These are phyloP conservation scores for Galleria mellonella DNA, from an alignment of 1,140 invertebrate species.

Conservation along the genomic window DNA sequence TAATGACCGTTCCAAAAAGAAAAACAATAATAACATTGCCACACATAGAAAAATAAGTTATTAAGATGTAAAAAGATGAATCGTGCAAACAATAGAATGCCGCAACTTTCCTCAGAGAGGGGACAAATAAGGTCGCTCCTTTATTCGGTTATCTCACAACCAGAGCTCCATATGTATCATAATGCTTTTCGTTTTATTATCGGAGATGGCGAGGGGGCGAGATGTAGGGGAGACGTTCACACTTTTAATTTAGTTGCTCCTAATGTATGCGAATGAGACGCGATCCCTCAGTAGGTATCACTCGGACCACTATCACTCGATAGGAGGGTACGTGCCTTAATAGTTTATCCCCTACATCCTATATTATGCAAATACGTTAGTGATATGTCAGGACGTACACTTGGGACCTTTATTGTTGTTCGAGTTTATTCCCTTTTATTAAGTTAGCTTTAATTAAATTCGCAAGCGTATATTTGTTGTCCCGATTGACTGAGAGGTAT, in stretches of 20 bases:
- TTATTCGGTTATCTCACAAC: constrained; percentile 50
- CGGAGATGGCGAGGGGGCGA: constrained; percentile 30
- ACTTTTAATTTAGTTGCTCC: constrained; percentile 70
- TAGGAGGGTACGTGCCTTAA: constrained; percentile 58
- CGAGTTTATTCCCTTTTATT: constrained; percentile 67
- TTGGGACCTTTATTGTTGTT: constrained; percentile 67
- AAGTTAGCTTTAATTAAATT: constrained; percentile 73
- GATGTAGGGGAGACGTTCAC: constrained; percentile 49
- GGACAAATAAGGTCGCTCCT: constrained; percentile 44
- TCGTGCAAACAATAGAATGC: no score
- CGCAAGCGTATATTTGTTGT: constrained; percentile 55
- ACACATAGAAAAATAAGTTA: background rate
- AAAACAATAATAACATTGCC: no score
- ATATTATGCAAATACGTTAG: constrained; percentile 71
- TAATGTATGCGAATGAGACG: constrained; percentile 51
- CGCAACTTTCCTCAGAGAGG: constrained; percentile 13
- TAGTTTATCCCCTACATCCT: constrained; percentile 61
- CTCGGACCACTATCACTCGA: constrained; percentile 52
- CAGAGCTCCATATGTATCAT: constrained; percentile 55
- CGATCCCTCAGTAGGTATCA: background rate
- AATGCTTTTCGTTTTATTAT: constrained; percentile 57
- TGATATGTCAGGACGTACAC: constrained; percentile 66
- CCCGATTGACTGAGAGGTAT: constrained; percentile 58
- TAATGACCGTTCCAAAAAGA: no score
- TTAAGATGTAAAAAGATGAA: background rate